A percentile compares a stretch with the other conserved stretches of the same genome.
These are phyloP conservation scores for Aphaenogaster floridana DNA, from an alignment of 1,140 invertebrate species.

Conservation along the genomic window DNA sequence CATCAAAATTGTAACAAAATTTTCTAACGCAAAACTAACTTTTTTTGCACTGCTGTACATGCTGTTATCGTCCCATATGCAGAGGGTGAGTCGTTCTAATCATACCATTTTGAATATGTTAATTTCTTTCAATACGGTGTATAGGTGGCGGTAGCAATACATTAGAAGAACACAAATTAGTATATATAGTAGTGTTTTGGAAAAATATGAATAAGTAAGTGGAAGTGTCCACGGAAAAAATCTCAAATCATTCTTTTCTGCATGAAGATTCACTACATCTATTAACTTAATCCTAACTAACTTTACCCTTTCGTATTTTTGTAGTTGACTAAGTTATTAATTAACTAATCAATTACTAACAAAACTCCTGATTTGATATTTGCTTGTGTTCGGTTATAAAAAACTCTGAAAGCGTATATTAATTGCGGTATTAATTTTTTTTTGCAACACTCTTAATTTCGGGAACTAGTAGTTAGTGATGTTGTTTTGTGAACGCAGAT, in stretches of 20 bases:
- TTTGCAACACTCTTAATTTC: background rate
- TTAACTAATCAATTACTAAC: background rate
- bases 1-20: conserved; percentile 12
- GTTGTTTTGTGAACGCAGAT: conserved; percentile 86
- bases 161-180: background rate
- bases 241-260: background rate
- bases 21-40: conserved; percentile 54
- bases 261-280: background rate
- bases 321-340: background rate
- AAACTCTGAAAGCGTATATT: background rate
- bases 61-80: conserved; percentile 83
- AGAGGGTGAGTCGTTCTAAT: conserved; percentile 84
- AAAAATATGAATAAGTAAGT: background rate
- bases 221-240: background rate
- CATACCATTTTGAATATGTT: conserved; percentile 6
- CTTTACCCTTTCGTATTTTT: background rate
- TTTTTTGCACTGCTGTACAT: conserved; percentile 84
- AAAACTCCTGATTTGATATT: background rate
- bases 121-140: background rate
- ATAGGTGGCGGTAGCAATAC: background rate
- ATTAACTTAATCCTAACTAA: background rate
- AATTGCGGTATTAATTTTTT: background rate
- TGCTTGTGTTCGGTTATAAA: conserved; percentile 6
- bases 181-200: background rate
- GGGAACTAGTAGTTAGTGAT: background rate